A percentile compares a stretch with the other conserved stretches of the same genome.
Conservation (phyloP, 2,888 invertebrate species). For the Amphipoea lucens region DNA sequence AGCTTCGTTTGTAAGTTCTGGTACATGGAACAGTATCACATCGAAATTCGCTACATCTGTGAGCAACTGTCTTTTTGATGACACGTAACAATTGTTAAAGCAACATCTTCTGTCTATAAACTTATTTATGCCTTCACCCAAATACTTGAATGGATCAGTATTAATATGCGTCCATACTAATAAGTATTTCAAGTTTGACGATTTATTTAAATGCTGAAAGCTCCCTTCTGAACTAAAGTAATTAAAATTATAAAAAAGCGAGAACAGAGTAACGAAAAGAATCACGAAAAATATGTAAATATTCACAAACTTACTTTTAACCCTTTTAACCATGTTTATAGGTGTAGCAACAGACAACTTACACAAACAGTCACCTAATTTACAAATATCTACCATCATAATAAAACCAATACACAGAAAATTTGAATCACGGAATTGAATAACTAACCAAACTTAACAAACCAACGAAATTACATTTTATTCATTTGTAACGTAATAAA, state of each 20-base stretch:
- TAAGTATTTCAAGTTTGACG: conserved; percentile 72
- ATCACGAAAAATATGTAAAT: conserved; percentile 24
- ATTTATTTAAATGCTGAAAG: background rate
- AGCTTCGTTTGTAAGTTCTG: background rate
- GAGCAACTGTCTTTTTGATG: conserved; percentile 69
- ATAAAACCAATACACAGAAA: too few relatives aligned
- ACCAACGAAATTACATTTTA: too few relatives aligned
- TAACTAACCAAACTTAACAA: too few relatives aligned
- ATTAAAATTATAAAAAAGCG: conserved; percentile 24
- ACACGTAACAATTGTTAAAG: conserved; percentile 77
- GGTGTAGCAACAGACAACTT: too few relatives aligned
- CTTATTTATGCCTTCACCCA: conserved; percentile 72
- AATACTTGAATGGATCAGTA: conserved; percentile 68
- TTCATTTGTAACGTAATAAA: too few relatives aligned
- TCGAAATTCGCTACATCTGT: conserved; percentile 74
- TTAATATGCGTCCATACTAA: conserved; percentile 74
- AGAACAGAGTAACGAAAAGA: conserved; percentile 12
- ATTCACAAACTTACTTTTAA: too few relatives aligned
- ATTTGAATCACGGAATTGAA: too few relatives aligned
- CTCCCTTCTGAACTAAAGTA: background rate
- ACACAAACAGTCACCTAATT: too few relatives aligned
- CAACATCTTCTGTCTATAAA: conserved; percentile 76
- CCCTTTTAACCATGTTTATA: too few relatives aligned
- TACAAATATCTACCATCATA: too few relatives aligned
- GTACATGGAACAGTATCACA: conserved; percentile 73